phyloP scores from a whole-genome alignment of 2,113 vertebrate genomes.

The Amazona vittata region DNA sequence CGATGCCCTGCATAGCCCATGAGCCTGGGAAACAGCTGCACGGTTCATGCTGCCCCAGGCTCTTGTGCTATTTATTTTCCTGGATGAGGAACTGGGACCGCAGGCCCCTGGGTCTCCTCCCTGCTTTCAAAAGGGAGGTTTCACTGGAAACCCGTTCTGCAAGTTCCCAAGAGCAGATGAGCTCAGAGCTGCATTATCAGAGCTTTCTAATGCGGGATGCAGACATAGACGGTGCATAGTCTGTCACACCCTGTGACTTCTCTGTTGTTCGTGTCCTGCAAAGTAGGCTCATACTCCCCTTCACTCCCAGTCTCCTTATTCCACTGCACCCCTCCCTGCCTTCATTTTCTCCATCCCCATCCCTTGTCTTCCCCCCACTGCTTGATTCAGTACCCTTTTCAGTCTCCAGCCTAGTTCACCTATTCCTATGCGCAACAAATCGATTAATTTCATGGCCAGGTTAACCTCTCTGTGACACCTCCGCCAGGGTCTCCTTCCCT shows the following conservation, averaged over 20 bases:
- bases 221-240: accelerated
- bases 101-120: neutral
- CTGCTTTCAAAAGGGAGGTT: conserved; percentile 22
- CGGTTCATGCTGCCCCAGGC: accelerated
- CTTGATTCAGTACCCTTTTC: neutral
- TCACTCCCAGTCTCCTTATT: neutral
- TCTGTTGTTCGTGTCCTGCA: neutral
- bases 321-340: neutral
- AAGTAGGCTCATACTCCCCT: neutral
- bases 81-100: accelerated
- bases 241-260: neutral
- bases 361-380: neutral
- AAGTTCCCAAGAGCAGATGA: neutral
- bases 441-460: accelerated
- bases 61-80: neutral
- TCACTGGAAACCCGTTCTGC: conserved; percentile 34
- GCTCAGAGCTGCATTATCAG: neutral
- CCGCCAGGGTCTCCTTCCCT: neutral
- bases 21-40: accelerated
- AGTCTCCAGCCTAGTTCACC: neutral
- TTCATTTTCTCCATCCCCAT: neutral
- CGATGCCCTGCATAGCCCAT: accelerated
- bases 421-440: neutral
- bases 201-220: neutral
- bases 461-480: neutral